Conservation (phyloP, 2,797 vertebrate genomes). For the Spinibarbus caldwelli region DNA sequence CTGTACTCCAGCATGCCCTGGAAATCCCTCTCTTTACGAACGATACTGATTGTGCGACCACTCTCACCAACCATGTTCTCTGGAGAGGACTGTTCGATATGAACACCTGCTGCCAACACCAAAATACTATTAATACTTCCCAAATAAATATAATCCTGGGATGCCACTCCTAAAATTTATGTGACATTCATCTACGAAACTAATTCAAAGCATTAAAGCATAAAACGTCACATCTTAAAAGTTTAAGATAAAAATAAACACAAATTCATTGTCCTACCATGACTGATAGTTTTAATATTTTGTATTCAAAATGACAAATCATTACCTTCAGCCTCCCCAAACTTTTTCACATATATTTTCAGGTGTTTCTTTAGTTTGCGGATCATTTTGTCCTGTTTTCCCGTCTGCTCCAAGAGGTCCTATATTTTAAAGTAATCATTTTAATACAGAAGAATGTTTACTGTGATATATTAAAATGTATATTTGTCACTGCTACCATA, state of each 20-base stretch:
- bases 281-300: neutral
- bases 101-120: conserved; percentile 64
- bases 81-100: conserved; percentile 82
- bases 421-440: conserved; percentile 62
- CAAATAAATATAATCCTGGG: neutral
- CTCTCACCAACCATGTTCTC: conserved; percentile 77
- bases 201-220: neutral
- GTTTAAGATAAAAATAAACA: neutral
- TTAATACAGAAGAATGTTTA: neutral
- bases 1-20: conserved; percentile 95
- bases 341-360: conserved; percentile 88
- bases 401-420: conserved; percentile 92
- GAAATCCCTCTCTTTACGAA: conserved; percentile 94
- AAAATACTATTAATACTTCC: neutral
- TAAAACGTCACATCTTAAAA: neutral
- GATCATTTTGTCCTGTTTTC: conserved; percentile 92
- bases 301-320: neutral
- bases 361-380: conserved; percentile 94
- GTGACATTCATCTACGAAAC: neutral
- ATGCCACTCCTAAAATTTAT: neutral
- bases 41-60: conserved; percentile 83
- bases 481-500: conserved; percentile 77
- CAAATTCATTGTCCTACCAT: neutral
- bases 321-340: conserved; percentile 90
- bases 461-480: neutral